Conservation (phyloP, 2,113 vertebrate species). For the Microcebus lehilahytsara region DNA sequence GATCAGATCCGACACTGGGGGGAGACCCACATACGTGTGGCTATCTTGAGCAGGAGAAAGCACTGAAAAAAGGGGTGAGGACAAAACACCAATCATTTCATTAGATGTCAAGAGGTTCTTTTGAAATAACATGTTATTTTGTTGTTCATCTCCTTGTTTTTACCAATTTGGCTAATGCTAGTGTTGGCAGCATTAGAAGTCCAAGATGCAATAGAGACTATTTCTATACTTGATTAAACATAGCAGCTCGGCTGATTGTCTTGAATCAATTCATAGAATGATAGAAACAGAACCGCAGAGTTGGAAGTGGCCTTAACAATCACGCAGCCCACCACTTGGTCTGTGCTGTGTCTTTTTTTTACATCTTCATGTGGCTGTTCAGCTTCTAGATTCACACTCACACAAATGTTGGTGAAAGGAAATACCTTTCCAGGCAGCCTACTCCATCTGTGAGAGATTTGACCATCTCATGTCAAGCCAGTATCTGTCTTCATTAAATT, state of each 20-base stretch:
- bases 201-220: not conserved
- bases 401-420: not conserved
- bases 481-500: not conserved
- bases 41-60: conserved; percentile 89
- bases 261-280: conserved; percentile 34
- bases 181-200: not conserved
- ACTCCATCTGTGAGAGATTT: not conserved
- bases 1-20: conserved; percentile 94
- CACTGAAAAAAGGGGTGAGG: conserved; percentile 74
- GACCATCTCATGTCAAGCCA: not conserved
- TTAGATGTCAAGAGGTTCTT: not conserved
- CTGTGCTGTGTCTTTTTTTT: not conserved
- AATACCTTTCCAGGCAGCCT: not conserved
- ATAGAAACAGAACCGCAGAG: not conserved
- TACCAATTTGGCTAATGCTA: not conserved
- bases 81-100: not conserved
- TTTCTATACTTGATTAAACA: conserved; percentile 27
- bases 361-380: not conserved
- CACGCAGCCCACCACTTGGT: not conserved
- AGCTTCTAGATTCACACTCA: not conserved
- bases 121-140: not conserved
- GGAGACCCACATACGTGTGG: conserved; percentile 86
- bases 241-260: not conserved
- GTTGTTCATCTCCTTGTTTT: not conserved
- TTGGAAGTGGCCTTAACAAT: not conserved